Percentiles rank a stretch among this genome's conserved stretches.
phyloP scores from a whole-genome alignment of 2,113 vertebrate genomes.

The Mustela lutreola region DNA sequence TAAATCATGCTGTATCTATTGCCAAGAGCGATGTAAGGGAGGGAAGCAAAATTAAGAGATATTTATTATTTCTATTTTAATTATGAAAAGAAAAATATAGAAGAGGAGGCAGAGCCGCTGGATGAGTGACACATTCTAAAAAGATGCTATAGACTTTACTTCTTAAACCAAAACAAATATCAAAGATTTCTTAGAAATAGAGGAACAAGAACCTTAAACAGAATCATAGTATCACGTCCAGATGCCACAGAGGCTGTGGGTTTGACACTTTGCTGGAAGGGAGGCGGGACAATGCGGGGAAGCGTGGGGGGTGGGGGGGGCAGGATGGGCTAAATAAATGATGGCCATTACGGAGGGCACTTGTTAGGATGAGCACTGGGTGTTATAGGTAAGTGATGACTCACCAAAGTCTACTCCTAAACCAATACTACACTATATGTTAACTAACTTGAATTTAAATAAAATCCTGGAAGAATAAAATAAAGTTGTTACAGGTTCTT shows the following conservation, averaged over 20 bases:
- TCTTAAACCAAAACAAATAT: background rate
- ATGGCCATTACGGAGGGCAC: too few species aligned
- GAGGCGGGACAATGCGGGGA: accelerated
- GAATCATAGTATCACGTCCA: background rate
- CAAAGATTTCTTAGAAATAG: background rate
- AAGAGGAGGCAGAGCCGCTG: background rate
- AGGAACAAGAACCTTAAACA: background rate
- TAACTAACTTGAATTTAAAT: background rate
- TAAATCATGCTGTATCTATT: background rate
- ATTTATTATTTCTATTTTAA: slow-evolving; percentile 54
- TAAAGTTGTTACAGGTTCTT: background rate
- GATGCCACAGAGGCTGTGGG: background rate
- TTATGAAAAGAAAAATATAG: slow-evolving; percentile 41
- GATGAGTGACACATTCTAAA: background rate
- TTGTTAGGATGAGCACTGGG: background rate
- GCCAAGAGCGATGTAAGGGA: background rate
- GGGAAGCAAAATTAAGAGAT: slow-evolving; percentile 39
- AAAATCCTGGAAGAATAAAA: background rate
- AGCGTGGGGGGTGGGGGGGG: accelerated
- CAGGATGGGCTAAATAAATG: background rate
- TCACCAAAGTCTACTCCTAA: background rate
- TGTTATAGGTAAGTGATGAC: background rate
- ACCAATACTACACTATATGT: background rate
- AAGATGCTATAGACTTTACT: slow-evolving; percentile 15
- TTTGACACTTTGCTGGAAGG: background rate